Conservation (phyloP, 2,888 invertebrate genomes). For the Acrocyrtus sp. region DNA sequence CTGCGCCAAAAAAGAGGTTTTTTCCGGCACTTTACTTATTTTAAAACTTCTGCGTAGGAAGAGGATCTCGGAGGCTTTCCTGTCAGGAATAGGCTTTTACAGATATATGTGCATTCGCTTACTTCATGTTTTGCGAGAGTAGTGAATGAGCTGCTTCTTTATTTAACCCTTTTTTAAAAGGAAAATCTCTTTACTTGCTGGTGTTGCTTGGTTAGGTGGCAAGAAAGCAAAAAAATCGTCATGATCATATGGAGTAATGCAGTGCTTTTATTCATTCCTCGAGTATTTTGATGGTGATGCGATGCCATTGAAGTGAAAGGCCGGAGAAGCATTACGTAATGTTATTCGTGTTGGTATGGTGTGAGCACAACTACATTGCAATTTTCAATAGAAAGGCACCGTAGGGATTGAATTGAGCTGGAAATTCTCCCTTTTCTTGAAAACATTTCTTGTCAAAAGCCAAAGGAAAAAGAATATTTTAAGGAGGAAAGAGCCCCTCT, state of each 20-base stretch:
- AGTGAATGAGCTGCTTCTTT: slow-evolving; percentile 24
- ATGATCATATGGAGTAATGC: no score
- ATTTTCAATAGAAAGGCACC: slow-evolving; percentile 42
- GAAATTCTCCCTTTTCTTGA: slow-evolving; percentile 29
- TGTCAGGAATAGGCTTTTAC: slow-evolving; percentile 35
- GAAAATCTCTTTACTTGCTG: no score
- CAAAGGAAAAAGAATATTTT: slow-evolving; percentile 25
- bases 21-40: slow-evolving; percentile 1
- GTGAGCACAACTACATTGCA: no score
- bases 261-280: no score
- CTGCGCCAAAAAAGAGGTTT: no score
- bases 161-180: slow-evolving; percentile 29
- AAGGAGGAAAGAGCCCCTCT: no score
- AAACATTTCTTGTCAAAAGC: slow-evolving; percentile 30
- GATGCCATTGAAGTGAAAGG: no score
- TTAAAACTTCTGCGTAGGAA: slow-evolving; percentile 7
- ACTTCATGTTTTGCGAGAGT: background rate
- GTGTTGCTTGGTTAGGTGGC: no score
- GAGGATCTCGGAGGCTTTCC: slow-evolving; percentile 43
- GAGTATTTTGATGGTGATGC: no score
- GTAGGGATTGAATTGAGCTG: slow-evolving; percentile 40
- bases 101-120: background rate
- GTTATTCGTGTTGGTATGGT: no score
- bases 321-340: no score
- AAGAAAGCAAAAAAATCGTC: no score